Conservation (phyloP, 2,797 vertebrate species). For the Cossypha polioptera region DNA sequence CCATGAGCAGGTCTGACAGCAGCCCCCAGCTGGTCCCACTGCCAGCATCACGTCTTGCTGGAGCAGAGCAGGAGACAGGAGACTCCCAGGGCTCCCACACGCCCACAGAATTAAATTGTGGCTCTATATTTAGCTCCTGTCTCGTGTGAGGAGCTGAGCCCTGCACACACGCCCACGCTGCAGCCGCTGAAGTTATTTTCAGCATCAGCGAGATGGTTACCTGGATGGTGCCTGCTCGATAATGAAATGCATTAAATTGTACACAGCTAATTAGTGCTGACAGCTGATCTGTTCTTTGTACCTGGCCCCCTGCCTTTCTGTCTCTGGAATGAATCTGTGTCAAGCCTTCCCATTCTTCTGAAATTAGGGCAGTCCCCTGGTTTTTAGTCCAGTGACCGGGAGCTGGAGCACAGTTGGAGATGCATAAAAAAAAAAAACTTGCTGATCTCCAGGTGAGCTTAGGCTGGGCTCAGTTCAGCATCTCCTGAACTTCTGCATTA, state of each 20-base stretch:
- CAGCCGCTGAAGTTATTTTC: constrained; percentile 9
- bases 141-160: neutral
- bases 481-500: neutral
- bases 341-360: neutral
- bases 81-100: neutral
- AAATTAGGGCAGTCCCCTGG: neutral
- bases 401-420: neutral
- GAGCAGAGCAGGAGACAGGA: neutral
- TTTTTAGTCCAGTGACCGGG: neutral
- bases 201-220: constrained; percentile 16
- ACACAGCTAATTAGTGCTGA: constrained; percentile 19
- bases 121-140: constrained; percentile 22
- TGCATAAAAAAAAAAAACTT: neutral
- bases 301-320: neutral
- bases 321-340: constrained; percentile 18
- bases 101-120: neutral
- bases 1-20: neutral
- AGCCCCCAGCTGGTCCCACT: neutral
- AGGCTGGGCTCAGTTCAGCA: neutral
- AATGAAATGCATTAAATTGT: neutral
- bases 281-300: neutral
- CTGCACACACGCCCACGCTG: neutral
- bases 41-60: neutral
- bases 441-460: neutral
- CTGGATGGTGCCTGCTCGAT: constrained; percentile 15